Evolutionary conservation across 2,888 invertebrate genomes (phyloP), one percentile per base, ranked within the genome.

Genomic region (Xylota segnis): DNA sequence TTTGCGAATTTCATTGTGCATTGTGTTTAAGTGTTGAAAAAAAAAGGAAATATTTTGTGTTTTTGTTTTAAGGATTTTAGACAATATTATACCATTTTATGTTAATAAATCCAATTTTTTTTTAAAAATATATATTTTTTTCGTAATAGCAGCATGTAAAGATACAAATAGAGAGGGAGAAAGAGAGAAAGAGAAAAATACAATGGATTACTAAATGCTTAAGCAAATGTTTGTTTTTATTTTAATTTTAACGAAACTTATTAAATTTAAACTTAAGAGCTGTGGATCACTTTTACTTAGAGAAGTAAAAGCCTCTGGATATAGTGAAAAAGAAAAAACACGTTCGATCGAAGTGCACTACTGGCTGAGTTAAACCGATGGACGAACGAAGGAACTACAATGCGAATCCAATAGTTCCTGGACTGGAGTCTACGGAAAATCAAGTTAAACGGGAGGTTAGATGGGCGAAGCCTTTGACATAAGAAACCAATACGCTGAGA

Each of bases 131-230:
- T 16, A 29, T 61, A 40, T 23, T 65, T 43, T 87, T 63, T 27
- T 52, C n/a, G n/a, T 68, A 66, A 29, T 43, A 77, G 87, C 88
- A 87, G 88, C 88, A 77, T 88, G 88, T 81, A 87, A 81, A 54
- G 63, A 83, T 59, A 56, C 16, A 52, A 63, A 59, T 14, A 68
- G 59, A 72, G 43, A 61, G 59, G 50, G 40, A 75, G 56, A 74
- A 65, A 61, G 40, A 47, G 37, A 75, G 3, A 23, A 23, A 23
- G 23, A 23, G 23, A 23, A 23, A 43, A 68, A 43, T 23, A n/a
- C 18, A 23, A 70, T 63, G 63, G 4, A 47, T 70, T 74, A 56
- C 61, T 59, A 63, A 74, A 63, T 68, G 50, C 34, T 43, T 23
- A 65, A 40, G 43, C 34, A 61, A 45, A 16, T 9, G 1, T 54